Conservation (phyloP, 2,888 invertebrate species). For the Odontomyia ornata region DNA sequence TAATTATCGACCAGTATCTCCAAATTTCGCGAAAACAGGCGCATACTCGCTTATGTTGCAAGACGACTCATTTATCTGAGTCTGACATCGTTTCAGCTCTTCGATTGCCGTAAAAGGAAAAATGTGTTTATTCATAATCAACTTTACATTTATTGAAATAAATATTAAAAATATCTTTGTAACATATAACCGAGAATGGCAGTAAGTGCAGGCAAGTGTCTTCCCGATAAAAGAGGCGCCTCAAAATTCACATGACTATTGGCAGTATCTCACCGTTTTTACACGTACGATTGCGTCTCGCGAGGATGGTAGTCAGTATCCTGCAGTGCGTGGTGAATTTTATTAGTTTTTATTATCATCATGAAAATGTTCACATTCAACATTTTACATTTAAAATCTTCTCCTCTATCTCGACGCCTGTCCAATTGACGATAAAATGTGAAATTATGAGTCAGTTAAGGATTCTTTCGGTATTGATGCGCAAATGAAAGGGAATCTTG, state of each 20-base stretch:
- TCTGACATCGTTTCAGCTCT: slow-evolving; percentile 8
- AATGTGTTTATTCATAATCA: not conserved
- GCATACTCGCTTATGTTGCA: not conserved
- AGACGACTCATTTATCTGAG: too few relatives aligned
- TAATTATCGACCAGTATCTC: not conserved
- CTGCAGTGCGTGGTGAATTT: slow-evolving; percentile 33
- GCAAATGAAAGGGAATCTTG: not conserved
- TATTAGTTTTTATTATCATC: slow-evolving; percentile 34
- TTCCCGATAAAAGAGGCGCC: not conserved
- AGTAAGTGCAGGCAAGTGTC: not conserved
- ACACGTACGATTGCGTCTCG: not conserved
- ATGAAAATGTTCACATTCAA: slow-evolving; percentile 14
- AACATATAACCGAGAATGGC: slow-evolving; percentile 11
- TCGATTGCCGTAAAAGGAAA: slow-evolving; percentile 18
- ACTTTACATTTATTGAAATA: not conserved
- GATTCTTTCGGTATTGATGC: not conserved
- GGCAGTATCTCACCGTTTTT: slow-evolving; percentile 35
- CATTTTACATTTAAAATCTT: not conserved
- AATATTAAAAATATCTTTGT: slow-evolving; percentile 11
- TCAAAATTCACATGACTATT: slow-evolving; percentile 25
- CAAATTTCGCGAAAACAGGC: not conserved
- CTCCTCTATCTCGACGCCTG: slow-evolving; percentile 22
- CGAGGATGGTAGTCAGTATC: slow-evolving; percentile 18
- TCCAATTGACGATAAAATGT: slow-evolving; percentile 15
- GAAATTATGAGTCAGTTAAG: slow-evolving; percentile 25